Percentiles rank a stretch among this genome's conserved stretches.
Evolutionary conservation across 1,140 invertebrate genomes (phyloP).

Genomic region (Heliothis subflexa): DNA sequence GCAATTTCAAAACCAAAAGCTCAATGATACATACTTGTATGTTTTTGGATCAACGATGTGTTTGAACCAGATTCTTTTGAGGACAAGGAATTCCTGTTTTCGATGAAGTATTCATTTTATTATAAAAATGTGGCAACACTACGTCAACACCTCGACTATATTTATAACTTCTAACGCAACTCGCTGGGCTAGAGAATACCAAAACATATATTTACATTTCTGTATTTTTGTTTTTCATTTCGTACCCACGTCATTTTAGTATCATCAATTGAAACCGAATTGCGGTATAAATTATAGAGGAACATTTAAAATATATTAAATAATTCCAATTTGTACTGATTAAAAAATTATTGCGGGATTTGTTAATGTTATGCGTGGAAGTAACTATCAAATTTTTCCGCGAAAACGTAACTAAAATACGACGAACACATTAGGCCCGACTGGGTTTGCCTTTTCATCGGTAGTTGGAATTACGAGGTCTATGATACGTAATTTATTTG

Average conservation of each 20-base stretch:
- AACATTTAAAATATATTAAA: background rate
- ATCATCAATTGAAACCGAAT: conserved; percentile 24
- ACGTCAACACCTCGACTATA: conserved; percentile 34
- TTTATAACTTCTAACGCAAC: conserved; percentile 37
- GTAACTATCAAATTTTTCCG: too few relatives aligned
- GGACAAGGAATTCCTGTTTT: conserved; percentile 7
- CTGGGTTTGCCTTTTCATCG: too few relatives aligned
- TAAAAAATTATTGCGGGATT: background rate
- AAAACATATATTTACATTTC: conserved; percentile 41
- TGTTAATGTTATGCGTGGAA: background rate
- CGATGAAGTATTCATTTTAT: conserved; percentile 40
- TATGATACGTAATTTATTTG: too few relatives aligned
- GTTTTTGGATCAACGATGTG: background rate
- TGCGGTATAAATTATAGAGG: conserved; percentile 9
- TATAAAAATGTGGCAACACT: conserved; percentile 23
- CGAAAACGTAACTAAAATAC: too few relatives aligned
- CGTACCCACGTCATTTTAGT: conserved; percentile 26
- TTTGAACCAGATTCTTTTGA: conserved; percentile 16
- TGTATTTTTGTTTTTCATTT: conserved; percentile 12
- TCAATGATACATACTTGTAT: too few relatives aligned
- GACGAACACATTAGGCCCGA: too few relatives aligned
- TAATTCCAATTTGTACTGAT: background rate
- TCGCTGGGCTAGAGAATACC: conserved; percentile 7
- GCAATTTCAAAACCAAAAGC: too few relatives aligned
- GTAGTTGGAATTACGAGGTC: too few relatives aligned